Percentiles rank a stretch among this genome's conserved stretches.
These are phyloP conservation scores for Lasioglossum albipes DNA, from an alignment of 1,140 invertebrate species.

Conservation along the genomic window DNA sequence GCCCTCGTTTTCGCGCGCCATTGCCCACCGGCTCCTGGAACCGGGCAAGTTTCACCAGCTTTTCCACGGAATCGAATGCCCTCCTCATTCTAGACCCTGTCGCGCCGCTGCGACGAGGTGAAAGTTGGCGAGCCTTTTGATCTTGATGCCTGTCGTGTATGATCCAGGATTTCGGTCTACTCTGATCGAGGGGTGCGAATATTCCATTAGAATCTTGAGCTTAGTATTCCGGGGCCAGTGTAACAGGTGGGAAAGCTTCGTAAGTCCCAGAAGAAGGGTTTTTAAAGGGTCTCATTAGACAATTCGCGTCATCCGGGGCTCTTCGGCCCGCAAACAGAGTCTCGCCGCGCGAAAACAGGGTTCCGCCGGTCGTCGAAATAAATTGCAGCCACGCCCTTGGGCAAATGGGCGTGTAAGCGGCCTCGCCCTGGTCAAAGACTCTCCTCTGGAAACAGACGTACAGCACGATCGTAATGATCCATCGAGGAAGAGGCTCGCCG, in stretches of 20 bases:
- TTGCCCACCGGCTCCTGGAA: not conserved
- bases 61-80: too few relatives aligned
- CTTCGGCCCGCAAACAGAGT: not conserved
- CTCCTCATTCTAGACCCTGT: too few relatives aligned
- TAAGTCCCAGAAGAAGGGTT: too few relatives aligned
- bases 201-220: too few relatives aligned
- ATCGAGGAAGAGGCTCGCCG: constrained; percentile 30
- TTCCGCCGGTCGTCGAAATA: constrained; percentile 21
- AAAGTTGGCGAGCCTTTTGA: too few relatives aligned
- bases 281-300: not conserved
- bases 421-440: constrained; percentile 28
- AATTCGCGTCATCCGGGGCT: not conserved
- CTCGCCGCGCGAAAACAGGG: constrained; percentile 9
- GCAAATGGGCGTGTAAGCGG: constrained; percentile 43
- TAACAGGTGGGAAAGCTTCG: too few relatives aligned
- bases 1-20: not conserved
- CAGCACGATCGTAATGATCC: constrained; percentile 54
- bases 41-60: not conserved
- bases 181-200: too few relatives aligned
- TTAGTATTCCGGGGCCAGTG: too few relatives aligned
- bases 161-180: too few relatives aligned
- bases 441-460: constrained; percentile 41
- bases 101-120: too few relatives aligned
- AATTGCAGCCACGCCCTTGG: constrained; percentile 32
- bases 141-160: too few relatives aligned